Base-by-base conservation (phyloP, 2,888 invertebrate genomes). In the Melinaea marsaeus region DNA sequence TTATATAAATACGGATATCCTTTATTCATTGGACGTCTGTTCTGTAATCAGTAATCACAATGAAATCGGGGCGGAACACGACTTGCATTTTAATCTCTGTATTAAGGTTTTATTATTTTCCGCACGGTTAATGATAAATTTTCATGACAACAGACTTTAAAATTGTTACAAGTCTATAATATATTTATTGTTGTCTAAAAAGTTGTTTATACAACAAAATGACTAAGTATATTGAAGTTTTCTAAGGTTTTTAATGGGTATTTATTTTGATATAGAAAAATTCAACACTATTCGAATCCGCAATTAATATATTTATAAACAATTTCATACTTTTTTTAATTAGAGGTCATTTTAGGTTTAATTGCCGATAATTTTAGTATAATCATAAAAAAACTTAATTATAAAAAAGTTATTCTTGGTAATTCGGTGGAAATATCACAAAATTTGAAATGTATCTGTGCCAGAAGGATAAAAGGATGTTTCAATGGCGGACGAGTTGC, bases 21-120 rank as follows among this genome's bases (percentile, higher is more conserved):
- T 57, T 62, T 62, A 63, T 55, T 59, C 47, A 55, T 42, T n/a
- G 51, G 42, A 47, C 73, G 65, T 70, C 61, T 67, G 46, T 55
- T 73, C 73, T 72, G 71, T 71, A 75, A 78, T 77, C 77, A 73
- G 79, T 79, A 81, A 83, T 79, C 77, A 74, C 75, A 78, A 79
- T 75, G 79, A 80, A 84, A 83, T 80, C 75, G 76, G 79, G 76
- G 73, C 80, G 79, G 76, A 80, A 76, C 80, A 81, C 77, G 71
- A 61, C 59, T 65, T 65, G 63, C 65, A 67, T 65, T 68, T 66
- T 66, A 67, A 65, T 59, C 61, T 37, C 54, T 58, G 13, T 61
- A 61, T 65, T 67, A 63, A 51, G 37, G 59, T 63, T 63, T 63
- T 65, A 67, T 67, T 59, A 65, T 65, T 67, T 59, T 54, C 33